Evolutionary conservation across 2,888 invertebrate species (phyloP).

Genomic region (Dioctria rufipes): DNA sequence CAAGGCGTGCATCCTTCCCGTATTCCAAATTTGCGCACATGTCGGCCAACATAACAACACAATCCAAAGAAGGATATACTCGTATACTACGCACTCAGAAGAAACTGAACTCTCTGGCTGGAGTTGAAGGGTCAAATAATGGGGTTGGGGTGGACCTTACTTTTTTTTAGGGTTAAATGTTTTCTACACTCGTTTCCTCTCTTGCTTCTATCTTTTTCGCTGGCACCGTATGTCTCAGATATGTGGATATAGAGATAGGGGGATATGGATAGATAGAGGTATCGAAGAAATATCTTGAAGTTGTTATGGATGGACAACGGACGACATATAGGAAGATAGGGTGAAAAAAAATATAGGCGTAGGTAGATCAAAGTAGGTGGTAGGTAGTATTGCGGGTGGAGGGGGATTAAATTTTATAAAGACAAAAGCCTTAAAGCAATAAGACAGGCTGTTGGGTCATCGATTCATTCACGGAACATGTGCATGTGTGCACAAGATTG

Average conservation of each 20-base stretch:
- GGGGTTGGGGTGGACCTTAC: slow-evolving; percentile 52
- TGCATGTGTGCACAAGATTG: background rate
- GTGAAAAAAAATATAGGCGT: background rate
- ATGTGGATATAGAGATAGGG: slow-evolving; percentile 20
- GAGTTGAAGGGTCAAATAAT: slow-evolving; percentile 58
- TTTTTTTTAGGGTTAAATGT: slow-evolving; percentile 58
- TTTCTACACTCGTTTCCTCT: slow-evolving; percentile 49
- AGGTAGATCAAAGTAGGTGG: slow-evolving; percentile 9
- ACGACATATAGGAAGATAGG: background rate
- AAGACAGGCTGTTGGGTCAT: slow-evolving; percentile 4
- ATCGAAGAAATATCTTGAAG: background rate
- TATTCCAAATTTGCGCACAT: slow-evolving; percentile 55
- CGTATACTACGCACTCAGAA: slow-evolving; percentile 42
- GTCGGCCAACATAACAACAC: slow-evolving; percentile 59
- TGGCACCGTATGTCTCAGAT: slow-evolving; percentile 36
- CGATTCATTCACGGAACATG: background rate
- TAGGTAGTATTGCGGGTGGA: background rate
- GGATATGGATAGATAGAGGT: too few relatives aligned
- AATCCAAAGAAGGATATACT: slow-evolving; percentile 49
- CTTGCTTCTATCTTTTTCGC: slow-evolving; percentile 42
- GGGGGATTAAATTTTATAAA: slow-evolving; percentile 17
- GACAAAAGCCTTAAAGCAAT: slow-evolving; percentile 47
- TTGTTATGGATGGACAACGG: slow-evolving; percentile 1
- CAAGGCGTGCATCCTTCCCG: slow-evolving; percentile 3
- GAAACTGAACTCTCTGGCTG: slow-evolving; percentile 34